Evolutionary conservation across 2,888 invertebrate genomes (phyloP).

Genomic region (Eristalis arbustorum): DNA sequence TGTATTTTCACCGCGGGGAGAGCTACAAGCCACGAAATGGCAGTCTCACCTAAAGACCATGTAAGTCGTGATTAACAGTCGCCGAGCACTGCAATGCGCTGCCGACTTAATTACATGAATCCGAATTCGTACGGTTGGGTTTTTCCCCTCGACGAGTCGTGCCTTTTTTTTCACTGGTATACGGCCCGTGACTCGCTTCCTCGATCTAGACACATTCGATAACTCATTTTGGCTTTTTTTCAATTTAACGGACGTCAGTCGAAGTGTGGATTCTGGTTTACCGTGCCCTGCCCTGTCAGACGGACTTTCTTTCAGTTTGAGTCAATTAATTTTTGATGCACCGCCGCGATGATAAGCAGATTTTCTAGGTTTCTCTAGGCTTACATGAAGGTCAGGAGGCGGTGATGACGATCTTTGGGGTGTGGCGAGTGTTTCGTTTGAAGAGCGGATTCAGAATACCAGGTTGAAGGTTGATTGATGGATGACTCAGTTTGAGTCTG

Average conservation of each 20-base stretch:
- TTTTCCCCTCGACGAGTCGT: neutral
- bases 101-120: conserved; percentile 45
- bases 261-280: neutral
- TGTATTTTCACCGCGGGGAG: neutral
- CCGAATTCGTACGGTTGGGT: neutral
- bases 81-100: conserved; percentile 35
- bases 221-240: neutral
- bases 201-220: neutral
- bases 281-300: neutral
- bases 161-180: too few relatives aligned
- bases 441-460: too few relatives aligned
- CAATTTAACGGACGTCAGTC: neutral
- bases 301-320: neutral
- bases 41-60: conserved; percentile 39
- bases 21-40: conserved; percentile 43
- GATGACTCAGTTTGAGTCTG: too few relatives aligned
- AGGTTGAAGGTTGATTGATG: too few relatives aligned
- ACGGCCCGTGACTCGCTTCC: neutral
- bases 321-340: neutral
- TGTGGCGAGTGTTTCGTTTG: too few relatives aligned
- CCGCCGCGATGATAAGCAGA: neutral
- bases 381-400: too few relatives aligned
- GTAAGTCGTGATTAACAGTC: conserved; percentile 47
- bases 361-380: too few relatives aligned
- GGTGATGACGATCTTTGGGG: too few relatives aligned